phyloP scores from a whole-genome alignment of 2,113 vertebrate genomes.

The Tragelaphus strepsiceros region DNA sequence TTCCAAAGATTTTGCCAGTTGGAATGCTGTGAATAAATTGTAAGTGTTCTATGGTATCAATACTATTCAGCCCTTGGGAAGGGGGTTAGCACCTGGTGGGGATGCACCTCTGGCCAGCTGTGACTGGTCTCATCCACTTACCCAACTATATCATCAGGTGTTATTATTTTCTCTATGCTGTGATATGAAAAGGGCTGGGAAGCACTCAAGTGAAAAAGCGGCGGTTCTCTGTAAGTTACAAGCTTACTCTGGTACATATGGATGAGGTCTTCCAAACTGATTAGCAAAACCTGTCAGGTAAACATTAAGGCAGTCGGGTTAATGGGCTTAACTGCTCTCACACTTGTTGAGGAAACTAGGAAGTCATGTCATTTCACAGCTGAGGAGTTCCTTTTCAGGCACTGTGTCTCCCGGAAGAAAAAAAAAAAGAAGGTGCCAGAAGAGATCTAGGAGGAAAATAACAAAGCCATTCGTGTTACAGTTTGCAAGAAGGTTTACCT shows the following conservation, averaged over 20 bases:
- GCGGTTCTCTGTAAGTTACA: accelerated
- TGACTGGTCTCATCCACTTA: neutral
- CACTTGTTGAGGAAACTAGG: neutral
- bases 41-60: neutral
- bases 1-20: neutral
- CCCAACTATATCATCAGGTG: neutral
- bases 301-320: neutral
- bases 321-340: neutral
- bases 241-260: neutral
- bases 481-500: slow-evolving; percentile 30
- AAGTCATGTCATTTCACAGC: neutral
- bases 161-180: neutral
- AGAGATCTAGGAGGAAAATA: neutral
- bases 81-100: neutral
- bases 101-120: neutral
- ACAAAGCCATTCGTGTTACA: neutral
- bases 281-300: neutral
- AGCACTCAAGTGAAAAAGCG: neutral
- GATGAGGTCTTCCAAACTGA: neutral
- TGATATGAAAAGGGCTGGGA: neutral
- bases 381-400: neutral
- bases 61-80: neutral
- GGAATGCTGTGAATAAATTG: neutral
- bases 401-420: neutral
- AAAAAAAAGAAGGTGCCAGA: neutral